phyloP scores from a whole-genome alignment of 2,888 invertebrate species.

The Galerucella pusilla region DNA sequence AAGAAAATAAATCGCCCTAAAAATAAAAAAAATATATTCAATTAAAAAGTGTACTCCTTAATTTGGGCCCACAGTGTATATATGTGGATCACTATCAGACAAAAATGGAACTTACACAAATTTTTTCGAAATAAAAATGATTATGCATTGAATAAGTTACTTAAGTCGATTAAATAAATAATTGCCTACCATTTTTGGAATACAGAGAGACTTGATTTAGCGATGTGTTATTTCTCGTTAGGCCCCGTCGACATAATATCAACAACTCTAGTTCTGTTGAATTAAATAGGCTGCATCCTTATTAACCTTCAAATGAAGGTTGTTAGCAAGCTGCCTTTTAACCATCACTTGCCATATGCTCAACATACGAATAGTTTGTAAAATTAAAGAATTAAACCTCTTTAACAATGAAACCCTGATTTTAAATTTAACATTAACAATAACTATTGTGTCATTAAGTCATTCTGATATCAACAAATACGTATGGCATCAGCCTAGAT shows the following conservation, averaged over 20 bases:
- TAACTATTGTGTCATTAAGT: neutral
- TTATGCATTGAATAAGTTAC: neutral
- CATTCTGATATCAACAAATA: too few species aligned
- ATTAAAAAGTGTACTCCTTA: too few species aligned
- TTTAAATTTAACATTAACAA: neutral
- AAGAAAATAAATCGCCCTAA: too few species aligned
- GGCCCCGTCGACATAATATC: constrained; percentile 2
- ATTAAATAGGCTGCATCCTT: constrained; percentile 19
- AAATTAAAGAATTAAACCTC: too few species aligned
- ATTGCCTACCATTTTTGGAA: constrained; percentile 11
- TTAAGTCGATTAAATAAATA: neutral
- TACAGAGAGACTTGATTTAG: constrained; percentile 6
- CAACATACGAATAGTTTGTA: neutral
- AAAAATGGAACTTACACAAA: too few species aligned
- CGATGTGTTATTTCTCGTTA: neutral
- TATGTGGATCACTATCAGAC: too few species aligned
- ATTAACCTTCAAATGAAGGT: constrained; percentile 18
- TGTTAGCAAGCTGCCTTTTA: neutral
- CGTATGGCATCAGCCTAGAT: too few species aligned
- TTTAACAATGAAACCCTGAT: too few species aligned
- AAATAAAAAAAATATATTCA: too few species aligned
- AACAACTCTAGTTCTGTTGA: constrained; percentile 2
- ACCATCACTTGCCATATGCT: constrained; percentile 14
- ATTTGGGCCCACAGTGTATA: too few species aligned
- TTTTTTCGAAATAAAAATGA: neutral